Base-by-base conservation (phyloP, 92 coral and sea anemone species). In the Ricordea florida region DNA sequence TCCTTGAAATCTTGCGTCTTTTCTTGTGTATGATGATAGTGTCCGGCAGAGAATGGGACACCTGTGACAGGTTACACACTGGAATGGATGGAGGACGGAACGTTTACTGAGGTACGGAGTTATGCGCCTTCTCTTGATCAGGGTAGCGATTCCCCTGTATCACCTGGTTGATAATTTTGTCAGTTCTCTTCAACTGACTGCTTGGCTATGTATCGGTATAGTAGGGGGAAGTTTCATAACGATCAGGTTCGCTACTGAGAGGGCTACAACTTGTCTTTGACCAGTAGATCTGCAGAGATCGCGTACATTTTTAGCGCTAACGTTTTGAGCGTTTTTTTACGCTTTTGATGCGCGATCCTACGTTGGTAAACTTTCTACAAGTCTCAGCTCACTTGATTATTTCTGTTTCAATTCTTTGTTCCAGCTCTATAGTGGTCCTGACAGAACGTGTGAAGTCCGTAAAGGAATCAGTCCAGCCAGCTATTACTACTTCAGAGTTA, bases 381-480 rank as follows among this genome's bases (percentile, higher is more conserved):
- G 26, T 10, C 16, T 46, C 17, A 16, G 13, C 25, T 15, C n/a
- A 13, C 17, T 14, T 27, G 29, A 74, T 29, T 26, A 1, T 0
- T 46, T 41, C 14, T 24, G 16, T 8, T 42, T 3, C 14, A 23
- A 2, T 22, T 6, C 36, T 13, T 62, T 73, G 29, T 51, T 65
- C 9, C 64, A 96, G 99, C 68, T 92, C 21, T 96, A 89, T 58
- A 72, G 78, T 28, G 99, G 99, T n/a, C 75, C 89, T 42, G 94
- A 83, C 31, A 87, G 79, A 32, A 81, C 81, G 13, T 89, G 78
- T 76, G 99, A 96, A 50, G 74, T 96, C 45, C 89, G 97, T 3
- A 96, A 89, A 30, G 92, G 92, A 60, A 70, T 96, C 32, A 74
- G 72, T 60, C 97, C 99, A 27, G 97, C 99, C 6, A 92, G 93